Conservation (phyloP, 2,797 vertebrate genomes). For the Peromyscus aztecus region DNA sequence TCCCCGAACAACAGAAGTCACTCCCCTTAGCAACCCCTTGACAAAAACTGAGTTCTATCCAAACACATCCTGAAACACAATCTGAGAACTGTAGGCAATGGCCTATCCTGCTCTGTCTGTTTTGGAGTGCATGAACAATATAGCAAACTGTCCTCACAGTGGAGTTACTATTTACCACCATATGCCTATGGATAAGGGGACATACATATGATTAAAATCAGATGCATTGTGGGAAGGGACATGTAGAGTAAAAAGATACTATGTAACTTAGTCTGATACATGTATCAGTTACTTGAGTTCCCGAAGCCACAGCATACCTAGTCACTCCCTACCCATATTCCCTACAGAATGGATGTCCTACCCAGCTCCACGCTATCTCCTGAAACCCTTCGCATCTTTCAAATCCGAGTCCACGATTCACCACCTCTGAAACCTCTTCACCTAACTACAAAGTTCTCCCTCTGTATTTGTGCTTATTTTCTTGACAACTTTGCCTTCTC, state of each 20-base stretch:
- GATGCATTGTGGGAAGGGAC: not conserved
- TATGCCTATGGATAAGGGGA: not conserved
- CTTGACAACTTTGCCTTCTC: constrained; percentile 36
- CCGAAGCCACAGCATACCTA: not conserved
- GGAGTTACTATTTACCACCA: not conserved
- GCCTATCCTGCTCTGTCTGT: not conserved
- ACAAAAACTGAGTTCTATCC: not conserved
- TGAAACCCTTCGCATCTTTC: not conserved
- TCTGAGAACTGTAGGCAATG: not conserved
- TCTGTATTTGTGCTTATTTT: constrained; percentile 37
- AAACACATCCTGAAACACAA: not conserved
- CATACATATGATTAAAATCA: not conserved
- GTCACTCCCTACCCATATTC: not conserved
- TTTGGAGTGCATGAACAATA: not conserved
- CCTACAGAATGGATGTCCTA: not conserved
- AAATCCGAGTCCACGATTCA: constrained; percentile 10
- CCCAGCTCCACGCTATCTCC: not conserved
- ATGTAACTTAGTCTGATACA: not conserved
- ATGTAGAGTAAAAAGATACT: not conserved
- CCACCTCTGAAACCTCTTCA: constrained; percentile 9
- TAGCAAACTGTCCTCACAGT: not conserved
- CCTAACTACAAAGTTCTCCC: constrained; percentile 2
- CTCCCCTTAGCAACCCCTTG: not conserved
- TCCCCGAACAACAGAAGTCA: not conserved
- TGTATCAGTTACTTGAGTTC: not conserved